A percentile compares a stretch with the other conserved stretches of the same genome.
Conservation (phyloP, 2,113 vertebrate genomes). For the Festucalex cinctus region DNA sequence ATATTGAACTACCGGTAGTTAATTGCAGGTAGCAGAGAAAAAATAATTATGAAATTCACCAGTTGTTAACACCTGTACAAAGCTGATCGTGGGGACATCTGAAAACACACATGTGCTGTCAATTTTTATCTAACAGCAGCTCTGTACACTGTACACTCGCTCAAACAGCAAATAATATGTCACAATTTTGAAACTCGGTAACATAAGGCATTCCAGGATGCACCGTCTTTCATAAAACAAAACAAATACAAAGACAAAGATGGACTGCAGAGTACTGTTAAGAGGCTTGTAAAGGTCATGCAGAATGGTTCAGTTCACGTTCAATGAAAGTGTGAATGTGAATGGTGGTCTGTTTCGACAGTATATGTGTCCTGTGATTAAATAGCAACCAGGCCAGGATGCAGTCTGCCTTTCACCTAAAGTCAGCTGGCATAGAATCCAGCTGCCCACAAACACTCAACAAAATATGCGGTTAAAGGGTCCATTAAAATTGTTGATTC, state of each 20-base stretch:
- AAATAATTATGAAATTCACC: neutral
- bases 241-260: neutral
- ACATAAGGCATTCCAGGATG: neutral
- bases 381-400: too few relatives aligned
- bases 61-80: neutral
- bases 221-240: neutral
- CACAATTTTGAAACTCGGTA: slow-evolving; percentile 1
- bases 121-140: slow-evolving; percentile 33
- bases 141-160: slow-evolving; percentile 10
- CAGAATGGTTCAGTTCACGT: too few relatives aligned
- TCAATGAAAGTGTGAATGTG: too few relatives aligned
- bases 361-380: too few relatives aligned
- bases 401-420: too few relatives aligned
- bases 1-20: neutral
- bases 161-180: neutral
- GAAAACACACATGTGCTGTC: slow-evolving; percentile 9
- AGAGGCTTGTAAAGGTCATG: too few relatives aligned
- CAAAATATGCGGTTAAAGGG: too few relatives aligned
- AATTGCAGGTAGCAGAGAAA: slow-evolving; percentile 1
- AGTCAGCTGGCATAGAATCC: too few relatives aligned
- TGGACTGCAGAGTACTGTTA: too few relatives aligned
- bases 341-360: too few relatives aligned
- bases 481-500: too few relatives aligned
- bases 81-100: slow-evolving; percentile 16
- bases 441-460: too few relatives aligned